Evolutionary conservation across 2,888 invertebrate species (phyloP).

Genomic region (Sminthurides aquaticus): DNA sequence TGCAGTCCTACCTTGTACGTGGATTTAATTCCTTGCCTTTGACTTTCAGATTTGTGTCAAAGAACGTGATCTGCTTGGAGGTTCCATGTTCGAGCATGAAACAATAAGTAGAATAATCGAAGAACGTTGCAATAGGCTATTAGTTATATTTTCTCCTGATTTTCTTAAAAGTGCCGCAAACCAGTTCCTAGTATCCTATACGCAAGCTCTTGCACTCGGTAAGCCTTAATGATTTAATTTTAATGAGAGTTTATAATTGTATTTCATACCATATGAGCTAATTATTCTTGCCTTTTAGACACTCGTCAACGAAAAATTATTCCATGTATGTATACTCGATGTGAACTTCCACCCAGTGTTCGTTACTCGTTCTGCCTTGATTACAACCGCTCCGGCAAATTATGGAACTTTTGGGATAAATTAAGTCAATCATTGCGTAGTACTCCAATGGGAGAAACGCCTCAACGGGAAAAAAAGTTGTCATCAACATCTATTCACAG

Average conservation of each 20-base stretch:
- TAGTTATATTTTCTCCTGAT: constrained; percentile 69
- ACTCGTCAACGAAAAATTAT: constrained; percentile 59
- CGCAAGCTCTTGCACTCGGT: constrained; percentile 75
- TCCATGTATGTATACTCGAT: constrained; percentile 61
- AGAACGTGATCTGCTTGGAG: constrained; percentile 64
- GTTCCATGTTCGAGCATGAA: constrained; percentile 62
- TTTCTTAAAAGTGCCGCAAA: constrained; percentile 68
- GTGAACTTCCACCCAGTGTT: constrained; percentile 59
- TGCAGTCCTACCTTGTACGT: background rate
- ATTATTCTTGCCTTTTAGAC: constrained; percentile 45
- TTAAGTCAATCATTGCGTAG: constrained; percentile 53
- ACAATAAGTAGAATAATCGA: constrained; percentile 65
- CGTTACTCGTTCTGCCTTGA: constrained; percentile 60
- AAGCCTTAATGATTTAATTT: constrained; percentile 35
- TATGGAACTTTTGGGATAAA: constrained; percentile 66
- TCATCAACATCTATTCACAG: background rate
- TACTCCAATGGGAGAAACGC: background rate
- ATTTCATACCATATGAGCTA: background rate
- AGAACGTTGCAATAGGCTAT: constrained; percentile 67
- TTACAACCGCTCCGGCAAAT: constrained; percentile 51
- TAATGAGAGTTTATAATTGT: background rate
- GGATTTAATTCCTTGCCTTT: background rate
- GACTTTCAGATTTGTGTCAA: constrained; percentile 61
- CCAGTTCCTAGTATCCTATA: constrained; percentile 69
- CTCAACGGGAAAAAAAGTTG: background rate